phyloP scores from a whole-genome alignment of 2,797 vertebrate species.

The Micrastur ruficollis region DNA sequence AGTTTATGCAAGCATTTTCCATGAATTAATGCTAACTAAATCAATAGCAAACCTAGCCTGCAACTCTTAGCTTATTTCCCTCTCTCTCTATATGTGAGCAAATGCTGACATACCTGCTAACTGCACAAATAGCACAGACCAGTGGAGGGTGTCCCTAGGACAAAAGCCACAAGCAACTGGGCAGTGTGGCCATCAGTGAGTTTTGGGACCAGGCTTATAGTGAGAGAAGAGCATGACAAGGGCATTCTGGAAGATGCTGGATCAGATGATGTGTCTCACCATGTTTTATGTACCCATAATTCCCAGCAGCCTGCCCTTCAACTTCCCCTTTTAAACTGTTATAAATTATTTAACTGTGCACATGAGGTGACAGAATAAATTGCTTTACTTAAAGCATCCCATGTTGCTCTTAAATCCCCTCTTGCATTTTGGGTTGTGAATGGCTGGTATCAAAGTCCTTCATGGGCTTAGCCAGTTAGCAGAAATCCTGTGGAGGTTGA shows the following conservation, averaged over 20 bases:
- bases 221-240: neutral
- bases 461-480: neutral
- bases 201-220: neutral
- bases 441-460: neutral
- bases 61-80: neutral
- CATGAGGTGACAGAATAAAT: neutral
- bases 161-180: neutral
- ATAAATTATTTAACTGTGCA: neutral
- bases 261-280: neutral
- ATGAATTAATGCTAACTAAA: neutral
- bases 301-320: neutral
- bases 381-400: neutral
- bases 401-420: neutral
- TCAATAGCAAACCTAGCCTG: neutral
- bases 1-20: slow-evolving; percentile 12
- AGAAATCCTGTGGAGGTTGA: neutral
- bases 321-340: neutral
- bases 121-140: neutral
- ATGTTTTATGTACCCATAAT: neutral
- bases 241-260: neutral
- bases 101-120: neutral
- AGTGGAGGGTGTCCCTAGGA: neutral
- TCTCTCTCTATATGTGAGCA: neutral
- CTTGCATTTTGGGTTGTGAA: neutral
- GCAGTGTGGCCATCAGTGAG: rapidly evolving